Evolutionary conservation across 2,113 vertebrate genomes (phyloP).

Genomic region (Pluvianellus socialis): DNA sequence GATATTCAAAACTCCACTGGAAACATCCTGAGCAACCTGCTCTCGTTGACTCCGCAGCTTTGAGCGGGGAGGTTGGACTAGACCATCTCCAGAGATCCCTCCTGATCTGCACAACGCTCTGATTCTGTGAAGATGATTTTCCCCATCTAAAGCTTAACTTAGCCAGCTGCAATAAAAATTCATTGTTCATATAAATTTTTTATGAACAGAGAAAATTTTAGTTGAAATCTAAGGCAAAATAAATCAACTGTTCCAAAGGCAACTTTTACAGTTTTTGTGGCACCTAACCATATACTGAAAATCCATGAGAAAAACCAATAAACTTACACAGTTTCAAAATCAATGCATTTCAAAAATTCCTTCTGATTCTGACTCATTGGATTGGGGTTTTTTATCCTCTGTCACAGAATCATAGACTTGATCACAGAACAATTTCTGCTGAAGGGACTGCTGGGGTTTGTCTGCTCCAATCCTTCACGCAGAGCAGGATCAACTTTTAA

Average conservation of each 20-base stretch:
- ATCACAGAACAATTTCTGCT: not conserved
- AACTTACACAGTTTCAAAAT: not conserved
- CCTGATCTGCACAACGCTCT: not conserved
- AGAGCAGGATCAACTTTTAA: not conserved
- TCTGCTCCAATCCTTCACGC: not conserved
- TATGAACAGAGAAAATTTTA: not conserved
- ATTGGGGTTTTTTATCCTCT: not conserved
- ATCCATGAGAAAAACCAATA: accelerated
- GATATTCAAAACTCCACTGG: not conserved
- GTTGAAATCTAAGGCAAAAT: not conserved
- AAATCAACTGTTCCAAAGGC: not conserved
- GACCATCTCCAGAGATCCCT: not conserved
- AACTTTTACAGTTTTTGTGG: not conserved
- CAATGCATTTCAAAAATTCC: not conserved
- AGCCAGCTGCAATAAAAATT: not conserved
- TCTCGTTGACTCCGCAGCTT: not conserved
- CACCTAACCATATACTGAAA: not conserved
- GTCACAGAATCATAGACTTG: not conserved
- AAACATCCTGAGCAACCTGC: not conserved
- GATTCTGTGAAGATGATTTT: not conserved
- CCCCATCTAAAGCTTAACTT: not conserved
- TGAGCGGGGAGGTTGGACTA: not conserved
- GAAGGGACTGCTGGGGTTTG: not conserved
- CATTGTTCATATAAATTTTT: not conserved
- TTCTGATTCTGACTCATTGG: not conserved